These are phyloP conservation scores for Barnardius zonarius DNA, from an alignment of 2,113 vertebrate species.

Conservation along the genomic window DNA sequence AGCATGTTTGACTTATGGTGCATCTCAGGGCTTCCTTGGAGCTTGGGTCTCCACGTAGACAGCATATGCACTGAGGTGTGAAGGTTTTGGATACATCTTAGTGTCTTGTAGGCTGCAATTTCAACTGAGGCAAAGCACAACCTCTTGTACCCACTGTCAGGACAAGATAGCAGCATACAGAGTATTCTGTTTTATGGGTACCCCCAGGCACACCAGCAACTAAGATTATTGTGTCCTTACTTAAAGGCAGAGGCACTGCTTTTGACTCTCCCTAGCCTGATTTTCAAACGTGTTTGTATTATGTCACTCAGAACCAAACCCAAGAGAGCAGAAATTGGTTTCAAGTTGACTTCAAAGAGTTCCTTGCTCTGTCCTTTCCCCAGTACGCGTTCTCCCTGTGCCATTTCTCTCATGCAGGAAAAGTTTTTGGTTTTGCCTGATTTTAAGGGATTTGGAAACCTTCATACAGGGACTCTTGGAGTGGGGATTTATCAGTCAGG, in stretches of 20 bases:
- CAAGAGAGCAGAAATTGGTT: neutral
- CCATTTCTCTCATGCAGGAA: neutral
- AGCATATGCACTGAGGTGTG: rapidly evolving
- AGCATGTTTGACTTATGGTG: rapidly evolving
- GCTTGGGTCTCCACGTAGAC: rapidly evolving
- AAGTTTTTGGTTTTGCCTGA: neutral
- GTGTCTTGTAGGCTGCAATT: neutral
- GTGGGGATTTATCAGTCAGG: neutral
- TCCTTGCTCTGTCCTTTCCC: neutral
- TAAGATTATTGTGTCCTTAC: too few species aligned
- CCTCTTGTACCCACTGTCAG: rapidly evolving
- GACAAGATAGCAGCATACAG: neutral
- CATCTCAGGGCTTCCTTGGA: neutral
- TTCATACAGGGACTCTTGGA: neutral
- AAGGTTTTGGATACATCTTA: neutral
- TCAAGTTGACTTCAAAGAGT: neutral
- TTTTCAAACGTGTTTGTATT: neutral
- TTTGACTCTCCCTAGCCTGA: neutral
- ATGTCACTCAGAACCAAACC: neutral
- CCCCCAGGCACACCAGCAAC: rapidly evolving
- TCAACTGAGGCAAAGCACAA: neutral
- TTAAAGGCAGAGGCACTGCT: neutral
- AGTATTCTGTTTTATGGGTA: neutral
- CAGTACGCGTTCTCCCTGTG: rapidly evolving
- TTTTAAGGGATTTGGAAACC: neutral